Evolutionary conservation across 2,113 vertebrate species (phyloP).

Genomic region (Eptesicus fuscus): DNA sequence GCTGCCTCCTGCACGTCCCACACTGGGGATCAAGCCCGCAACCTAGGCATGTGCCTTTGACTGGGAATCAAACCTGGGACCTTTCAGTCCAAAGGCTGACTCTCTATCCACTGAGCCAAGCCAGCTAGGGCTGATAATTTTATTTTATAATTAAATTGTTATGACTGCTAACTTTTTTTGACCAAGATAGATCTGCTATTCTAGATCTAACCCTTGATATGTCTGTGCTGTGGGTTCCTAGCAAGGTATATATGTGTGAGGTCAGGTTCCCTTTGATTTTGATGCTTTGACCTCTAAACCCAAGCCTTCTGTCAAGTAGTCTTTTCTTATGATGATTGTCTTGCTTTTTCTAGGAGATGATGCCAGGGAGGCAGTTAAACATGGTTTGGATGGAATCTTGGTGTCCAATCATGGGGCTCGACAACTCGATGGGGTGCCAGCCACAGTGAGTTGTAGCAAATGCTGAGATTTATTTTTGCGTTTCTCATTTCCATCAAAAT

Average conservation of each 20-base stretch:
- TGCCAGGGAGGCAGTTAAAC: constrained; percentile 88
- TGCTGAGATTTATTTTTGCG: background rate
- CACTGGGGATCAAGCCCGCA: too few species aligned
- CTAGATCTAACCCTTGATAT: background rate
- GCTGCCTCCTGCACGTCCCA: too few species aligned
- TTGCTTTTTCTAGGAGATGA: constrained; percentile 84
- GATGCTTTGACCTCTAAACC: background rate
- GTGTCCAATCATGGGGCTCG: constrained; percentile 96
- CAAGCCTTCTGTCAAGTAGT: background rate
- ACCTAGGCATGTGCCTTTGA: too few species aligned
- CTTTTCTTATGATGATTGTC: background rate
- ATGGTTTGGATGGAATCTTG: constrained; percentile 91
- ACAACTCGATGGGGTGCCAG: constrained; percentile 90
- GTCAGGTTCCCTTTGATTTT: background rate
- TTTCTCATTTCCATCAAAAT: background rate
- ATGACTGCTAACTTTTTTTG: background rate
- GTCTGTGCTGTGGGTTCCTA: background rate
- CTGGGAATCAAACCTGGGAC: too few species aligned
- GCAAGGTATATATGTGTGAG: background rate
- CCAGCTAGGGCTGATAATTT: background rate
- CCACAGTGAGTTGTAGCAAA: constrained; percentile 84
- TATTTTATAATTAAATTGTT: background rate
- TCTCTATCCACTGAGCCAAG: too few species aligned
- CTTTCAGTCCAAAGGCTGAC: too few species aligned
- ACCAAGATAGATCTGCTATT: background rate